Base-by-base conservation (phyloP, 2,797 vertebrate genomes). In the Champsocephalus gunnari region DNA sequence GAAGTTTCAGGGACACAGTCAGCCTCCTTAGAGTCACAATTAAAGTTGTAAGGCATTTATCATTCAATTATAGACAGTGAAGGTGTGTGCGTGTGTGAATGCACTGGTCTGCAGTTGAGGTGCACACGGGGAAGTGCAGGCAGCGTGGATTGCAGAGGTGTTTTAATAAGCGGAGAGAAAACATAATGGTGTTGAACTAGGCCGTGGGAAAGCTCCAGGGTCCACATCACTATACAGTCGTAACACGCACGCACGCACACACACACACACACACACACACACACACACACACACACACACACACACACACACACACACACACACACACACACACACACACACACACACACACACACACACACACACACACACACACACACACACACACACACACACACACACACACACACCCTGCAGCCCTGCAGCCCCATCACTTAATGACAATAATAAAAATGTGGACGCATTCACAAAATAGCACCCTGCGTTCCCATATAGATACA, bases 121-220 rank as follows among this genome's bases (percentile, higher is more conserved):
- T 66, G 66, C 43, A 83, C 47, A 74, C 70, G 49, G 74, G 75
- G 57, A 75, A 44, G 10, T 58, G 45, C 55, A 80, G 59, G 79
- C 56, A 58, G 67, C 70, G 54, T 65, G 67, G 66, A 86, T 77
- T 76, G 81, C 54, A 86, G 65, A 86, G 68, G 64, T 77, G 68
- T 83, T 86, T 85, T 85, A 63, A 38, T 88, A 69, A 87, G 64
- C 2, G 2, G 44, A 82, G 80, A 73, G 84, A 82, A 86, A 84
- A 87, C 80, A 86, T 71, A 62, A 85, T 78, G 78, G 67, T 78
- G 81, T 79, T 85, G 73, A 88, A 87, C 81, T 80, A 64, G 58
- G 78, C 84, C 77, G 75, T 58, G 9, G 77, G 82, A 79, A 89
- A 67, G 71, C 79, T 83, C 76, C 21, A 72, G 76, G 88, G 83